phyloP scores from a whole-genome alignment of 2,797 vertebrate genomes.

The Ambastaia sidthimunki region DNA sequence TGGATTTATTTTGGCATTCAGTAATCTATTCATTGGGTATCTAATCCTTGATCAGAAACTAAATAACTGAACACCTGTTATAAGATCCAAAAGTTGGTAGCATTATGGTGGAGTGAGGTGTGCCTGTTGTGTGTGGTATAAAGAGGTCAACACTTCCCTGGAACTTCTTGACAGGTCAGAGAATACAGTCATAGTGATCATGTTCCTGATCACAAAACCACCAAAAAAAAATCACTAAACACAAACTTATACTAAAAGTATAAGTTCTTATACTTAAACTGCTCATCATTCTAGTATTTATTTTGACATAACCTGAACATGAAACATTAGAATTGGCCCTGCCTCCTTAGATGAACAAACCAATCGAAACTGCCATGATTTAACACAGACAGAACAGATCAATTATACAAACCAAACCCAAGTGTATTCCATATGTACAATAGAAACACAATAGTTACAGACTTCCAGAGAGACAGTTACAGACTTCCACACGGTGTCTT shows the following conservation, averaged over 20 bases:
- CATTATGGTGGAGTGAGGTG: conserved; percentile 7
- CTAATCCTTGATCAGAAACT: too few relatives aligned
- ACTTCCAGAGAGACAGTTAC: neutral
- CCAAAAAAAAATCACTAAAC: neutral
- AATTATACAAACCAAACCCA: conserved; percentile 4
- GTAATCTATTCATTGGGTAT: too few relatives aligned
- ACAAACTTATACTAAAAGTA: neutral
- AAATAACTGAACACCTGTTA: too few relatives aligned
- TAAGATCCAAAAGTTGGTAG: neutral
- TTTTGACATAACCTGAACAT: neutral
- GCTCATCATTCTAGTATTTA: neutral
- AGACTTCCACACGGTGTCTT: neutral
- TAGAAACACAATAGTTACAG: neutral
- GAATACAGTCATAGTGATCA: neutral
- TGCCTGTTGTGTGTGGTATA: neutral
- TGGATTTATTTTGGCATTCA: too few relatives aligned
- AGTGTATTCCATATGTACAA: neutral
- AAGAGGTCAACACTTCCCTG: neutral
- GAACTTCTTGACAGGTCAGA: conserved; percentile 23
- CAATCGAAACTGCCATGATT: neutral
- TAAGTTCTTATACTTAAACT: too few relatives aligned
- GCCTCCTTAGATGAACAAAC: neutral
- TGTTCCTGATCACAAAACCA: conserved; percentile 1
- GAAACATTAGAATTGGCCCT: neutral
- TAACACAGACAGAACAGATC: neutral